Evolutionary conservation across 2,888 invertebrate species (phyloP).

Genomic region (Callimorpha dominula): DNA sequence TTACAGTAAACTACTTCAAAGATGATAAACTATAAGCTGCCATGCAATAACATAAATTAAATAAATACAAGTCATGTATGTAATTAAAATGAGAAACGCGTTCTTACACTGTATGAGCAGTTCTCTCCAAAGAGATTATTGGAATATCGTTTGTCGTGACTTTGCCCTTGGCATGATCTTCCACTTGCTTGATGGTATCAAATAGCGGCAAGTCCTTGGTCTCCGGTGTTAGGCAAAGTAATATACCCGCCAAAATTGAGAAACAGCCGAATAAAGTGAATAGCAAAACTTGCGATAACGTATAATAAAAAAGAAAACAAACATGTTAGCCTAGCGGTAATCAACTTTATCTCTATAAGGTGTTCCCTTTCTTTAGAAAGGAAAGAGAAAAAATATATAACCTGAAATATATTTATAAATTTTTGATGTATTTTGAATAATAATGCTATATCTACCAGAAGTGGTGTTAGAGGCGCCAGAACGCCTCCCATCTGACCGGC

Average conservation of each 20-base stretch:
- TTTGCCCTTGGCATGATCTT: constrained; percentile 48
- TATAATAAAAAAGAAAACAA: constrained; percentile 65
- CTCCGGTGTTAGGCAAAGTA: constrained; percentile 71
- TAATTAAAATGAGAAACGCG: no score
- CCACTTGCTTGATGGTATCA: constrained; percentile 74
- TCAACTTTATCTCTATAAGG: no score
- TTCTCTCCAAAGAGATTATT: no score
- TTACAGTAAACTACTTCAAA: no score
- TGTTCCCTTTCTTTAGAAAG: no score
- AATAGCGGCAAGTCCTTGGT: constrained; percentile 71
- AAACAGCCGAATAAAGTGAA: constrained; percentile 74
- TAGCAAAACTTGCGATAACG: constrained; percentile 72
- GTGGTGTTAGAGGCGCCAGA: constrained; percentile 88
- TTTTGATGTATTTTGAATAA: neutral
- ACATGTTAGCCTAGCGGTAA: no score
- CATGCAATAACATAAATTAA: no score
- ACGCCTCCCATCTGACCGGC: constrained; percentile 87
- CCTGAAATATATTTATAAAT: neutral
- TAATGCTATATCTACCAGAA: neutral
- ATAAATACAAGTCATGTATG: no score
- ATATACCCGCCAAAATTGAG: constrained; percentile 65
- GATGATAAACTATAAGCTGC: no score
- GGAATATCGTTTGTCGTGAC: constrained; percentile 10
- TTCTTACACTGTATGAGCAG: no score
- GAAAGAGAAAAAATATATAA: neutral